These are phyloP conservation scores for Gandaritis pyraliata DNA, from an alignment of 2,888 invertebrate species.

Conservation along the genomic window DNA sequence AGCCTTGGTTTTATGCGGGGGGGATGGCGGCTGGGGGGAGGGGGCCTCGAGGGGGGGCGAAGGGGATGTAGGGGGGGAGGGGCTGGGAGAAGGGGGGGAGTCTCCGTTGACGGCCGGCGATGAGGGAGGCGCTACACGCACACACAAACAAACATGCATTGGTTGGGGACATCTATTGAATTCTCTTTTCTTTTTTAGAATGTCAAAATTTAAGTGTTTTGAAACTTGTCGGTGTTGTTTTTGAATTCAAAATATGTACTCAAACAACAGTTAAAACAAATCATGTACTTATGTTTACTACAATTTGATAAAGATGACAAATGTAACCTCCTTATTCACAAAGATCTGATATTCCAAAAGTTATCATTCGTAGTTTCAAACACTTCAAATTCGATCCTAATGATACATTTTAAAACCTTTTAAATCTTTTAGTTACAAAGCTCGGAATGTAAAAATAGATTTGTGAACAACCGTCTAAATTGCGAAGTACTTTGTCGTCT, in stretches of 20 bases:
- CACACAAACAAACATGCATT: slow-evolving; percentile 54
- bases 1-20: slow-evolving; percentile 35
- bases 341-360: not conserved
- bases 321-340: not conserved
- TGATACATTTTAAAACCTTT: no score
- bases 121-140: slow-evolving; percentile 60
- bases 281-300: slow-evolving; percentile 16
- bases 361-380: no score
- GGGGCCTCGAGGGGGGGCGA: slow-evolving; percentile 40
- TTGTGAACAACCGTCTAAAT: not conserved
- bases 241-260: slow-evolving; percentile 25
- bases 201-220: not conserved
- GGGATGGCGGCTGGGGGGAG: slow-evolving; percentile 37
- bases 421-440: no score
- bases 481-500: slow-evolving; percentile 14
- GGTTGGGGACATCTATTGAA: slow-evolving; percentile 38
- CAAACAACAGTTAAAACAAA: slow-evolving; percentile 29
- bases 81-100: slow-evolving; percentile 45
- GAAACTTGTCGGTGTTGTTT: not conserved
- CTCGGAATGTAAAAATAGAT: no score
- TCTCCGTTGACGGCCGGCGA: slow-evolving; percentile 55
- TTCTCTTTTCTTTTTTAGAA: slow-evolving; percentile 2
- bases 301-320: slow-evolving; percentile 21
- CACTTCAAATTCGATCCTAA: no score
- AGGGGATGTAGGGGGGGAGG: slow-evolving; percentile 43